Conservation (phyloP, 2,113 vertebrate species). For the Corapipo altera region DNA sequence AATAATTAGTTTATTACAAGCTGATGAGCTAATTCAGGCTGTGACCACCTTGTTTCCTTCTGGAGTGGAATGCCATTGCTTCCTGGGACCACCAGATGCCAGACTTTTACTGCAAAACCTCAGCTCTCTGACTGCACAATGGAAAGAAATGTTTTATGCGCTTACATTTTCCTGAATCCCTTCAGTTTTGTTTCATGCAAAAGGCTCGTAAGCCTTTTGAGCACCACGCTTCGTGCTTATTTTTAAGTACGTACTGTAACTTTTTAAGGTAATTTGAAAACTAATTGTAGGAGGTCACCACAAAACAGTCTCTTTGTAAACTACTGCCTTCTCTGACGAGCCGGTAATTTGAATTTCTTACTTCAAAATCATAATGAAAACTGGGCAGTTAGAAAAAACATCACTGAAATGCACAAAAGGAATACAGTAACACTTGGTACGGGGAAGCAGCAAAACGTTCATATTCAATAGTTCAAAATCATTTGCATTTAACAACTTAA, state of each 20-base stretch:
- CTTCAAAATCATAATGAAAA: not conserved
- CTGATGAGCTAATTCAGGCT: not conserved
- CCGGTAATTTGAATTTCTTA: not conserved
- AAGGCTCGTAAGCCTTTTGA: not conserved
- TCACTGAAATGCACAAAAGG: not conserved
- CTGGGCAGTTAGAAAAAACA: not conserved
- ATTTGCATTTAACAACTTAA: not conserved
- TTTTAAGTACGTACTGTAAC: not conserved
- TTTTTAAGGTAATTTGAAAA: not conserved
- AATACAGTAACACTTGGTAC: not conserved
- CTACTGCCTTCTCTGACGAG: not conserved
- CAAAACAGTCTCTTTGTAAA: not conserved
- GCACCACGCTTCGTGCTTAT: rapidly evolving
- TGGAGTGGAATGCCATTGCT: constrained; percentile 11
- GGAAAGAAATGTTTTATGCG: not conserved
- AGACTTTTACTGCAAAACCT: constrained; percentile 76
- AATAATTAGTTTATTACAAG: not conserved
- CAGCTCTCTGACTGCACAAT: not conserved
- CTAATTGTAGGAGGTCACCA: not conserved
- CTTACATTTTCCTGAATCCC: not conserved
- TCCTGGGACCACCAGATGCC: constrained; percentile 75
- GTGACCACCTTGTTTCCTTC: not conserved
- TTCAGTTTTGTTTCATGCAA: not conserved
- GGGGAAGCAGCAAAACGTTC: not conserved
- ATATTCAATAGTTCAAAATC: not conserved